A percentile compares a stretch with the other conserved stretches of the same genome.
Evolutionary conservation across 1,140 invertebrate species (phyloP).

Genomic region (Drosophila eugracilis): DNA sequence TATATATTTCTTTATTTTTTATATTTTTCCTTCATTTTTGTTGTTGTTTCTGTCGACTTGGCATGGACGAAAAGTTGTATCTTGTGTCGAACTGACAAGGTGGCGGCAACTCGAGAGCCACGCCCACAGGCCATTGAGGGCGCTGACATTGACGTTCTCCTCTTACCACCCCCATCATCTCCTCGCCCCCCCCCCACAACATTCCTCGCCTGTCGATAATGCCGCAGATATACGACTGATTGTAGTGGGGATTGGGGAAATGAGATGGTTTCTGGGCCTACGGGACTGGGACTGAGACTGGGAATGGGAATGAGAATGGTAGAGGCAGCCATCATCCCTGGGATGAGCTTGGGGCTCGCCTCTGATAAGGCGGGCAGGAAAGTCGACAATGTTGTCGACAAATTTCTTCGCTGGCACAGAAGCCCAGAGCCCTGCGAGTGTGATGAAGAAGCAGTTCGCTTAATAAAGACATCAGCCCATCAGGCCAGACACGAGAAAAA

Average conservation of each 20-base stretch:
- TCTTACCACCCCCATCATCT: background rate
- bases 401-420: constrained; percentile 13
- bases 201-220: constrained; percentile 9
- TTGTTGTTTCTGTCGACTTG: no score
- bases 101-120: background rate
- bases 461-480: constrained; percentile 36
- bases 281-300: no score
- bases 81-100: constrained; percentile 4
- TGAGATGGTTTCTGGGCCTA: no score
- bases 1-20: background rate
- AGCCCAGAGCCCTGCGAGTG: background rate
- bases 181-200: background rate
- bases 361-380: constrained; percentile 3
- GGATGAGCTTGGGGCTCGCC: background rate
- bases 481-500: background rate
- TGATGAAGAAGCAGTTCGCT: constrained; percentile 1
- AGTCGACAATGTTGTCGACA: constrained; percentile 42
- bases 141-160: constrained; percentile 58
- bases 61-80: constrained; percentile 38
- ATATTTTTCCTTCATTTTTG: constrained; percentile 1
- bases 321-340: no score
- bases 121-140: constrained; percentile 50
- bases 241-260: background rate
- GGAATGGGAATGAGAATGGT: background rate
- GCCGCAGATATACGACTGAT: constrained; percentile 16